Conservation (phyloP, 2,888 invertebrate species). For the Macropis europaea region DNA sequence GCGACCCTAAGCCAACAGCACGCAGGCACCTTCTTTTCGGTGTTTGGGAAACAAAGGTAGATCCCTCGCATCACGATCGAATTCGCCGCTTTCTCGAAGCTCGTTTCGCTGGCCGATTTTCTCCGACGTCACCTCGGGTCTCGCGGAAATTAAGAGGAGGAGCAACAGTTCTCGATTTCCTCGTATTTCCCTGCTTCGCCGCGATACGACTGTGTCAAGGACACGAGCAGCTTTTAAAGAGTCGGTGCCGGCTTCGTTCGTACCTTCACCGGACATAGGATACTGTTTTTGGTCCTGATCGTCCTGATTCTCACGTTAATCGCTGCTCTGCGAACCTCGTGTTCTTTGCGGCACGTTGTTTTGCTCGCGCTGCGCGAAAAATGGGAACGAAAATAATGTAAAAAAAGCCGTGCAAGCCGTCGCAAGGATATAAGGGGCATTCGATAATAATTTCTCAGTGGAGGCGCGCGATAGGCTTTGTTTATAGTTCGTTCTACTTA, state of each 20-base stretch:
- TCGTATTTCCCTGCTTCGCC: too few relatives aligned
- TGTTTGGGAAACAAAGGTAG: neutral
- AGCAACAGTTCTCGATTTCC: too few relatives aligned
- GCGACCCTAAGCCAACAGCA: neutral
- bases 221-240: too few relatives aligned
- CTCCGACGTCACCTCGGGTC: too few relatives aligned
- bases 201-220: too few relatives aligned
- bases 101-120: too few relatives aligned
- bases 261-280: slow-evolving; percentile 13
- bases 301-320: slow-evolving; percentile 1
- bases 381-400: neutral
- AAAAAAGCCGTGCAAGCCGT: neutral
- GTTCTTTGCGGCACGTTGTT: neutral
- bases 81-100: neutral
- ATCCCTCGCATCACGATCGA: neutral
- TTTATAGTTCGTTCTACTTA: slow-evolving; percentile 57
- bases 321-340: too few relatives aligned
- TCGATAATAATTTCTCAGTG: slow-evolving; percentile 44
- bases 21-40: neutral
- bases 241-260: neutral
- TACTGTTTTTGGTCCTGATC: slow-evolving; percentile 31
- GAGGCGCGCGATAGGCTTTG: slow-evolving; percentile 42
- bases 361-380: neutral
- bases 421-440: slow-evolving; percentile 43
- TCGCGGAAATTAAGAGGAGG: too few relatives aligned